Conservation (phyloP, 2,797 vertebrate species). For the Fistularia tabacaria region DNA sequence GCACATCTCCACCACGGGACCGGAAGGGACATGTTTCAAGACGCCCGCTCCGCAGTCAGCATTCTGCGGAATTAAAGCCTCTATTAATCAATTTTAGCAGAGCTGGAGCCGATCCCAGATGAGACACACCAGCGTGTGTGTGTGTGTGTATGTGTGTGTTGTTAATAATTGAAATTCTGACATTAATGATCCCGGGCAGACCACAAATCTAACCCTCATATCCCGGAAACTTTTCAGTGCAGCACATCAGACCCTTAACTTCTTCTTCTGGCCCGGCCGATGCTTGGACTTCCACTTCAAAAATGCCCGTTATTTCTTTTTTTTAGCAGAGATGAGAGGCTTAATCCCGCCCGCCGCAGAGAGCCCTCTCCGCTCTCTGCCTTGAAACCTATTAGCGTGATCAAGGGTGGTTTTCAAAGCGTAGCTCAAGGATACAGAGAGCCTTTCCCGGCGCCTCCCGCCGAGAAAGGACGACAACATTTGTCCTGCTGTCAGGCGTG, state of each 20-base stretch:
- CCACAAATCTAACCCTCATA: conserved; percentile 29
- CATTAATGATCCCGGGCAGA: conserved; percentile 40
- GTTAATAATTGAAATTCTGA: conserved; percentile 35
- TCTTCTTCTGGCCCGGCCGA: too few relatives aligned
- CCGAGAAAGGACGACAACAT: conserved; percentile 46
- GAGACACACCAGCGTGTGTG: conserved; percentile 40
- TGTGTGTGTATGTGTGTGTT: conserved; percentile 21
- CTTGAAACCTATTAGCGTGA: conserved; percentile 32
- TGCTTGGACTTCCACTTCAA: too few relatives aligned
- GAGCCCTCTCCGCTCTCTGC: conserved; percentile 27
- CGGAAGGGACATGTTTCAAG: conserved; percentile 65
- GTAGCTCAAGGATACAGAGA: conserved; percentile 42
- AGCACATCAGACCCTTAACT: conserved; percentile 11
- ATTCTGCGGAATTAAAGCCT: conserved; percentile 72
- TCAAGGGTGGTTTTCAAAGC: conserved; percentile 62
- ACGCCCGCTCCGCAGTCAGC: conserved; percentile 67
- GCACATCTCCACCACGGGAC: conserved; percentile 69
- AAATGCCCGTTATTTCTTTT: too few relatives aligned
- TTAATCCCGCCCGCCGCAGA: too few relatives aligned
- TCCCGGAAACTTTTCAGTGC: conserved; percentile 21
- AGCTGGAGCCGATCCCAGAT: conserved; percentile 68
- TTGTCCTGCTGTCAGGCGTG: conserved; percentile 67
- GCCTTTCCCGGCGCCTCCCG: conserved; percentile 37
- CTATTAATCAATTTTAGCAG: conserved; percentile 74
- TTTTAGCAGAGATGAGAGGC: too few relatives aligned